Conservation (phyloP, 1,140 invertebrate genomes). For the Paracyclopina nana region DNA sequence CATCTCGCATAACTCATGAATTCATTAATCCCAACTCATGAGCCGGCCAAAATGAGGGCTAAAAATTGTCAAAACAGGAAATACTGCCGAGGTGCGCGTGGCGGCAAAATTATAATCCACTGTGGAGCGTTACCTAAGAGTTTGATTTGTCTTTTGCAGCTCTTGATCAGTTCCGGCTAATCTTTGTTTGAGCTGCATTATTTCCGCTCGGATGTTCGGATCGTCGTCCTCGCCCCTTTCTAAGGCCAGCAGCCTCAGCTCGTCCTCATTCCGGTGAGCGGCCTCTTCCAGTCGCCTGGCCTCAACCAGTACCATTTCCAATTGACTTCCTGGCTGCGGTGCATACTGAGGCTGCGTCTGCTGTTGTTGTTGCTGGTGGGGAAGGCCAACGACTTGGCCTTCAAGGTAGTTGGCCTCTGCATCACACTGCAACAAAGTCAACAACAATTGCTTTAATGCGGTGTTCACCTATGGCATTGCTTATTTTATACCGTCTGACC, state of each 20-base stretch:
- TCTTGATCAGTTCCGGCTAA: constrained; percentile 13
- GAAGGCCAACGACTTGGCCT: no score
- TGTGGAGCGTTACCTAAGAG: neutral
- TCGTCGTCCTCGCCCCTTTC: neutral
- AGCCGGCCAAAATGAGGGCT: no score
- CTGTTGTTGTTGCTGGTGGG: neutral
- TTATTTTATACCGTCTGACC: no score
- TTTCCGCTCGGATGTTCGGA: neutral
- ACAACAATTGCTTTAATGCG: no score
- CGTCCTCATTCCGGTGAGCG: constrained; percentile 7
- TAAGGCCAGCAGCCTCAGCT: constrained; percentile 1
- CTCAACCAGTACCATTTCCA: constrained; percentile 5
- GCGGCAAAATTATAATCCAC: no score
- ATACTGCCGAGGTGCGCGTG: no score
- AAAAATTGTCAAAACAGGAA: no score
- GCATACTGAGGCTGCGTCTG: neutral
- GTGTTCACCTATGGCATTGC: no score
- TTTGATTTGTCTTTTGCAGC: constrained; percentile 11
- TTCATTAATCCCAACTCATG: no score
- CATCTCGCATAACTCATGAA: no score
- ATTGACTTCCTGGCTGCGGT: neutral
- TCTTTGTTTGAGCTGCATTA: constrained; percentile 7
- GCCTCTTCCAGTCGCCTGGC: constrained; percentile 8
- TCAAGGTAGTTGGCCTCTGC: neutral
- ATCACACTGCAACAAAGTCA: neutral